phyloP scores from a whole-genome alignment of 2,888 invertebrate genomes.

The Schrankia costaestrigalis region DNA sequence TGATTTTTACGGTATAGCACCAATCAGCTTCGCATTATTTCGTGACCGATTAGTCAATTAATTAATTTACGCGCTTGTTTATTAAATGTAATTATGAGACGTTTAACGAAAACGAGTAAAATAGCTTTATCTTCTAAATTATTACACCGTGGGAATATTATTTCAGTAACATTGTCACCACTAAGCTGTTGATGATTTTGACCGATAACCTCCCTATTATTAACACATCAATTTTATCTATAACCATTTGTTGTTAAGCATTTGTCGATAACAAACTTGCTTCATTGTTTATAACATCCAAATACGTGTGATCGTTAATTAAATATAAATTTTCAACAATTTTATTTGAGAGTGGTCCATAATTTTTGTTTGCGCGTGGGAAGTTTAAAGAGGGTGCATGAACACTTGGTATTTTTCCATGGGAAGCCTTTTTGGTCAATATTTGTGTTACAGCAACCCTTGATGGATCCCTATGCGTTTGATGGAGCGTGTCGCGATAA shows the following conservation, averaged over 20 bases:
- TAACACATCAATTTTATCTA: background rate
- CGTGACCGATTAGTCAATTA: too few relatives aligned
- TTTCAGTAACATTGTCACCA: too few relatives aligned
- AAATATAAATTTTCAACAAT: conserved; percentile 20
- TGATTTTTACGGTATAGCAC: too few relatives aligned
- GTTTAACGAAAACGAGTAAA: too few relatives aligned
- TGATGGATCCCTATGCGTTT: conserved; percentile 60
- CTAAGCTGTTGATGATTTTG: too few relatives aligned
- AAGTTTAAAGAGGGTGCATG: conserved; percentile 36
- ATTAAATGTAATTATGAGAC: too few relatives aligned
- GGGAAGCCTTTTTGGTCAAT: conserved; percentile 58
- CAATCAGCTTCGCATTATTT: too few relatives aligned
- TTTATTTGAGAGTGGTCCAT: conserved; percentile 21
- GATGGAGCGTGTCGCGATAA: conserved; percentile 51
- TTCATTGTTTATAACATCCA: conserved; percentile 16
- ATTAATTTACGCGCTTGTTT: too few relatives aligned
- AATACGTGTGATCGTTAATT: conserved; percentile 22
- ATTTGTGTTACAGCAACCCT: conserved; percentile 28
- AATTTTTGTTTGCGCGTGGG: conserved; percentile 46
- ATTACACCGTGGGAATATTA: too few relatives aligned
- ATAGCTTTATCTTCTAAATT: too few relatives aligned
- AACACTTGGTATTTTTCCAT: conserved; percentile 63
- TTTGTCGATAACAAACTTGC: conserved; percentile 15
- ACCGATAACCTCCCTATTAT: too few relatives aligned
- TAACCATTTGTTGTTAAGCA: conserved; percentile 22